Evolutionary conservation across 2,888 invertebrate species (phyloP).

Genomic region (Andricus curvator): DNA sequence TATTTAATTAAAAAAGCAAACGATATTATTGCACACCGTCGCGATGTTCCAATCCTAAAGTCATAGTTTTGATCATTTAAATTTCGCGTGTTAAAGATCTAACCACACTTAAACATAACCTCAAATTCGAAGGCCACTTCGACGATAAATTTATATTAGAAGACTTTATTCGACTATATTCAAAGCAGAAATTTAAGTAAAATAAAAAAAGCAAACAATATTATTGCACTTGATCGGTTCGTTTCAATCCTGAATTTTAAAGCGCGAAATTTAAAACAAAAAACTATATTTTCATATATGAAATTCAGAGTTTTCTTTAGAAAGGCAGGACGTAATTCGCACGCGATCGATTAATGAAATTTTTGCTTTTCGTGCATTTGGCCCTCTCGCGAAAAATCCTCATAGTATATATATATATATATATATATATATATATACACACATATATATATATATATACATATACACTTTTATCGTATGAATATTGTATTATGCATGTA

Average conservation of each 20-base stretch:
- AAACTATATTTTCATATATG: not conserved
- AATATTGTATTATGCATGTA: not conserved
- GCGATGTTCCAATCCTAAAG: not conserved
- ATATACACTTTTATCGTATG: not conserved
- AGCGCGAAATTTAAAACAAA: not conserved
- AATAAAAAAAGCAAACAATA: not conserved
- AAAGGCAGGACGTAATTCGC: not conserved
- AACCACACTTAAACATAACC: no score
- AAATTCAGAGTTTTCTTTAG: slow-evolving; percentile 9
- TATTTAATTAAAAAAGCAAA: slow-evolving; percentile 12
- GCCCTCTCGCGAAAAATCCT: slow-evolving; percentile 1
- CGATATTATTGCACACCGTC: not conserved
- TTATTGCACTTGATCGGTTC: not conserved
- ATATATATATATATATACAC: no score
- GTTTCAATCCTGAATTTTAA: not conserved
- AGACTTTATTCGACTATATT: not conserved
- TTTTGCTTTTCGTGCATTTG: slow-evolving; percentile 10
- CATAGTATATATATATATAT: not conserved
- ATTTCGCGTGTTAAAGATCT: not conserved
- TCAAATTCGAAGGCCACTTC: no score
- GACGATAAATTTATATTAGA: no score
- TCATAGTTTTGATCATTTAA: not conserved
- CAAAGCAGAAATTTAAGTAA: not conserved
- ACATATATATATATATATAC: no score
- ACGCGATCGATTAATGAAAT: not conserved